Conservation (phyloP, 1,140 invertebrate genomes). For the Nasonia giraulti region DNA sequence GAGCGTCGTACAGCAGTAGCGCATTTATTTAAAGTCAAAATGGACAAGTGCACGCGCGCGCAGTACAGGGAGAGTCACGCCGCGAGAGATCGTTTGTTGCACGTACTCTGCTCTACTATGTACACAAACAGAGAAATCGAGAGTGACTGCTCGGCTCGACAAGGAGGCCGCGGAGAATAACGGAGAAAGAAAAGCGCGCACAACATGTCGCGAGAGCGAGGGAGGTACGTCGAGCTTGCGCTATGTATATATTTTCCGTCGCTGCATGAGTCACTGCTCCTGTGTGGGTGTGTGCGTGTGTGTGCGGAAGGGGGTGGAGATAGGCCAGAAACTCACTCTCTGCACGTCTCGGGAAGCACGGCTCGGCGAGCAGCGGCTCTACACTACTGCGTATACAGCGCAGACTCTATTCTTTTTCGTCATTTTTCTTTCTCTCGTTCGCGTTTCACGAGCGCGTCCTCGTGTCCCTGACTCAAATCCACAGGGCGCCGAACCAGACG, state of each 20-base stretch:
- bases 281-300: background rate
- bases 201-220: conserved; percentile 1
- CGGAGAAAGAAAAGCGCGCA: conserved; percentile 15
- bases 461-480: conserved; percentile 29
- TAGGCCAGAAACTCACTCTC: background rate
- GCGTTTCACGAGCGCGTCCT: background rate
- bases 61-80: too few species aligned
- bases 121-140: conserved; percentile 35
- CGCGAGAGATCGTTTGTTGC: conserved; percentile 9
- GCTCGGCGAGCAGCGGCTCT: conserved; percentile 15
- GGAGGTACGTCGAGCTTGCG: background rate
- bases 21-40: conserved; percentile 40
- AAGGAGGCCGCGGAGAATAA: background rate
- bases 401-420: conserved; percentile 9
- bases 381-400: background rate
- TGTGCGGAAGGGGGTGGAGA: background rate
- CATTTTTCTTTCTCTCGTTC: conserved; percentile 23
- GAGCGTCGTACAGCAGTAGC: background rate
- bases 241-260: background rate
- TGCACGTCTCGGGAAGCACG: conserved; percentile 32
- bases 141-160: conserved; percentile 25
- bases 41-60: background rate
- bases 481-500: background rate
- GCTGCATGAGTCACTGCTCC: background rate
- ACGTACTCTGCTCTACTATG: background rate